These are phyloP conservation scores for Agrilus planipennis DNA, from an alignment of 1,140 invertebrate genomes.

Conservation along the genomic window DNA sequence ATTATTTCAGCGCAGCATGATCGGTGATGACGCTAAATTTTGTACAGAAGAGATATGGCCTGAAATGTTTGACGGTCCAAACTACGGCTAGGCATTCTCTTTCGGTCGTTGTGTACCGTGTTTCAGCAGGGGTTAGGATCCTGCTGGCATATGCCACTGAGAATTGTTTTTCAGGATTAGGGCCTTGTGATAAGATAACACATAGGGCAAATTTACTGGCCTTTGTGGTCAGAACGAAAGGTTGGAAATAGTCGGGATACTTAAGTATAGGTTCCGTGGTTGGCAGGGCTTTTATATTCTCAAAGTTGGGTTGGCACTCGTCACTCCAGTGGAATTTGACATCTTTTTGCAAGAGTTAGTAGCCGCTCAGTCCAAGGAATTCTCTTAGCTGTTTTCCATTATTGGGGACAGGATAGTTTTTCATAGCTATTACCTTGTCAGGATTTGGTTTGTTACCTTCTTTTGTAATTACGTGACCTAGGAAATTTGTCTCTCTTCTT, in stretches of 20 bases:
- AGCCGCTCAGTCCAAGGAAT: constrained; percentile 25
- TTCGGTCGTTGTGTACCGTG: constrained; percentile 31
- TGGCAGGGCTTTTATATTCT: too few relatives aligned
- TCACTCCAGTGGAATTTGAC: too few relatives aligned
- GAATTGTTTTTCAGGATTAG: too few relatives aligned
- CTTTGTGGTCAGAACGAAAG: too few relatives aligned
- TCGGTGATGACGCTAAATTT: constrained; percentile 37
- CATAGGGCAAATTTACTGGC: too few relatives aligned
- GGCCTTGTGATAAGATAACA: too few relatives aligned
- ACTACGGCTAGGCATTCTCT: constrained; percentile 34
- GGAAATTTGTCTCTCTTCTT: constrained; percentile 8
- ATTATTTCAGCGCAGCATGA: constrained; percentile 34
- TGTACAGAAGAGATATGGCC: constrained; percentile 29
- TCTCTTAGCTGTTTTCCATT: constrained; percentile 17
- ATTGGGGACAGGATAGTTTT: constrained; percentile 11
- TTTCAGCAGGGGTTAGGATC: constrained; percentile 26
- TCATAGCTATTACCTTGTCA: constrained; percentile 11
- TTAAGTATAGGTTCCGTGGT: too few relatives aligned
- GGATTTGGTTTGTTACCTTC: constrained; percentile 13
- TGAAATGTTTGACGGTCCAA: constrained; percentile 27
- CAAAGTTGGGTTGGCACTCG: too few relatives aligned
- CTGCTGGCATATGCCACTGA: constrained; percentile 31
- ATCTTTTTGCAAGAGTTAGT: too few relatives aligned
- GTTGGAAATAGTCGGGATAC: constrained; percentile 21
- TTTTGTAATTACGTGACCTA: constrained; percentile 12